phyloP scores from a whole-genome alignment of 2,113 vertebrate species.

The Rhodinocichla rosea region DNA sequence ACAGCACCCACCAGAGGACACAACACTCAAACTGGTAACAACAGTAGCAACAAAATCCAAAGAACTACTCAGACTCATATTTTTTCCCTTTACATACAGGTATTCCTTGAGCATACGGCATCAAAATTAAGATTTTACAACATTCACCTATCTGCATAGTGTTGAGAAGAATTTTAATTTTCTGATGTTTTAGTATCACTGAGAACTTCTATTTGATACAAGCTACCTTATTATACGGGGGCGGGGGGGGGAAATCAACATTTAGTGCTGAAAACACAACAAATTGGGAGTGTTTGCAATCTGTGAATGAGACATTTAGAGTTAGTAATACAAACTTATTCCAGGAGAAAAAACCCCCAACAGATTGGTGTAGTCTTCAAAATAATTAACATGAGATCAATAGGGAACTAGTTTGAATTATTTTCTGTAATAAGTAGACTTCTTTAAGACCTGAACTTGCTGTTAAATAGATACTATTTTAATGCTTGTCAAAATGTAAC shows the following conservation, averaged over 20 bases:
- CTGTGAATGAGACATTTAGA: neutral
- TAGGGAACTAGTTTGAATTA: neutral
- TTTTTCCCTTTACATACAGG: neutral
- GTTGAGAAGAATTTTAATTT: neutral
- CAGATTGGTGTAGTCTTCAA: neutral
- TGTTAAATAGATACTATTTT: neutral
- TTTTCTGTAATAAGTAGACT: neutral
- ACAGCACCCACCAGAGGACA: neutral
- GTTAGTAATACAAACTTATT: neutral
- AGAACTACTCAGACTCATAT: neutral
- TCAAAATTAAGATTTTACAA: neutral
- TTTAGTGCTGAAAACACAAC: neutral
- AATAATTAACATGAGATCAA: neutral
- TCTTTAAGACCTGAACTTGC: neutral
- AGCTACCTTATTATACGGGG: neutral
- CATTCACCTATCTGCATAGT: neutral
- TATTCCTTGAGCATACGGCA: neutral
- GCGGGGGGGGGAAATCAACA: rapidly evolving
- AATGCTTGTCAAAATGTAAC: neutral
- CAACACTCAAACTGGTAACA: neutral
- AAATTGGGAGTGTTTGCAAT: neutral
- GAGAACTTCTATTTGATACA: neutral
- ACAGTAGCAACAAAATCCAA: neutral
- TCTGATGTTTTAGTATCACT: neutral
- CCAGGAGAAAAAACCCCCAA: neutral